Conservation (phyloP, 2,797 vertebrate genomes). For the Gymnothorax reevesii region DNA sequence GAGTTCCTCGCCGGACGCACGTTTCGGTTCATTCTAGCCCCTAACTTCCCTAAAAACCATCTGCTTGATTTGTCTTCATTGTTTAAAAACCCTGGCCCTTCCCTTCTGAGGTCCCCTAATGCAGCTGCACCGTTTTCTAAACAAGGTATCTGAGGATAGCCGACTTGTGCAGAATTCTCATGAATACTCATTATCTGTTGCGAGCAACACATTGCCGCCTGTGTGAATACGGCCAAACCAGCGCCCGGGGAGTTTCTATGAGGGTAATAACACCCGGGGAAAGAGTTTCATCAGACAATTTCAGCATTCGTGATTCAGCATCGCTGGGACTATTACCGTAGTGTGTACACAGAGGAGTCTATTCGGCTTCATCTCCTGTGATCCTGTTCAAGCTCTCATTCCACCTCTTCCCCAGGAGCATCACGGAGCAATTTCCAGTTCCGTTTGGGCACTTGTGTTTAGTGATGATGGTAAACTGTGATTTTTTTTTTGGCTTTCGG, state of each 20-base stretch:
- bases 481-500: constrained; percentile 3
- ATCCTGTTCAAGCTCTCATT: neutral
- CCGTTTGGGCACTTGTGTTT: neutral
- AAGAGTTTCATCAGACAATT: neutral
- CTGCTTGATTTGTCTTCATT: neutral
- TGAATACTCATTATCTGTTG: neutral
- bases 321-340: neutral
- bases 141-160: neutral
- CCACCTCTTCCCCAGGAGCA: neutral
- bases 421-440: neutral
- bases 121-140: neutral
- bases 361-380: neutral
- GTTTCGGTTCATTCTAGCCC: neutral
- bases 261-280: neutral
- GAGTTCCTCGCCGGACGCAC: neutral
- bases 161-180: neutral
- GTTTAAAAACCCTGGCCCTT: neutral
- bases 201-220: neutral
- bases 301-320: neutral
- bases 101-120: neutral
- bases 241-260: constrained; percentile 1
- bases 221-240: neutral
- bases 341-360: neutral
- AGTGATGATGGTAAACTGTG: constrained; percentile 6
- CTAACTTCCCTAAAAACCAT: neutral